Conservation (phyloP, 2,888 invertebrate genomes). For the Meandrusa payeni region DNA sequence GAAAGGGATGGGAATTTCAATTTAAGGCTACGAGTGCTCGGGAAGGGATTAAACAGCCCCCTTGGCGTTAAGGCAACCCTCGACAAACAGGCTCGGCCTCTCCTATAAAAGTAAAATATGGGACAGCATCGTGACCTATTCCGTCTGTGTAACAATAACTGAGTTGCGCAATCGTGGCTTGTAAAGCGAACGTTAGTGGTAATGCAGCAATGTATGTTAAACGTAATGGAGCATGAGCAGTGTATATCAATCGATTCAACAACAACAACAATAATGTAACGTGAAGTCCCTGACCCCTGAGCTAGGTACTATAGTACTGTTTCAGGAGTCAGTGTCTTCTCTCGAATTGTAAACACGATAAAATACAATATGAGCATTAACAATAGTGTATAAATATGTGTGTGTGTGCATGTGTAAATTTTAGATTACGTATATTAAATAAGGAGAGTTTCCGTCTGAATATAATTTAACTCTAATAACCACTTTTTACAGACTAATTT, state of each 20-base stretch:
- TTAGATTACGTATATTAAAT: no score
- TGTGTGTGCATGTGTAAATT: no score
- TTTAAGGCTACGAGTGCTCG: slow-evolving; percentile 33
- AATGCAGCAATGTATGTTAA: slow-evolving; percentile 6
- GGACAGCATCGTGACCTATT: slow-evolving; percentile 27
- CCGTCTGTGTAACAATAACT: slow-evolving; percentile 24
- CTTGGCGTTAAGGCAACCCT: slow-evolving; percentile 36
- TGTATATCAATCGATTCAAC: background rate
- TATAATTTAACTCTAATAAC: no score
- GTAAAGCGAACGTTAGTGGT: slow-evolving; percentile 21
- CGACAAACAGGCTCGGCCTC: slow-evolving; percentile 33
- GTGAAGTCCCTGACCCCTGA: no score
- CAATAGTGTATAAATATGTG: no score
- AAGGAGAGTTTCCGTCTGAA: no score
- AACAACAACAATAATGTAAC: no score
- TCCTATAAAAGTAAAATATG: slow-evolving; percentile 34
- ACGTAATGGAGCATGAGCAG: background rate
- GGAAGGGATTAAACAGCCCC: slow-evolving; percentile 35
- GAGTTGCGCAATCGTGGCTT: slow-evolving; percentile 19
- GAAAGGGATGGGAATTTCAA: slow-evolving; percentile 37
- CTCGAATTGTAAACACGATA: no score
- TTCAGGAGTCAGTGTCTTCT: no score
- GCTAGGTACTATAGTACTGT: no score
- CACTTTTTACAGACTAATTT: no score
- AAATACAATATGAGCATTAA: no score